Base-by-base conservation (phyloP, 2,888 invertebrate species). In the Rhaphigaster nebulosa region DNA sequence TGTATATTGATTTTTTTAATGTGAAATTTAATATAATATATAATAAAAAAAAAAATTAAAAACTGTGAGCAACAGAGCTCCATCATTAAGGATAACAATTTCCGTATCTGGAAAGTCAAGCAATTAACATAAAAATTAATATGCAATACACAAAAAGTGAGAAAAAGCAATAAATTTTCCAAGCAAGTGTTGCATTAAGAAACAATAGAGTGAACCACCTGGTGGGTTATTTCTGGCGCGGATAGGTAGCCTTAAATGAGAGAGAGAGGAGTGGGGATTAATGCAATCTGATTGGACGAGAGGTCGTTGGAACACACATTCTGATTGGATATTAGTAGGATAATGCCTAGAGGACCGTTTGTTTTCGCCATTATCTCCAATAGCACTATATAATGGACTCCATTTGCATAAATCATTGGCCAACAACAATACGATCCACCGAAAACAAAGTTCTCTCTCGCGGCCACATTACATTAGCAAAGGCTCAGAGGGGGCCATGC, bases 281-380 rank as follows among this genome's bases (percentile, higher is more conserved):
- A 76, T 76, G 70, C 20, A 38, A 76, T 76, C 70, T 76, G 70
- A 76, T 76, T 76, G 70, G 70, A 20, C 70, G 38, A 23, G 34
- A 29, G 12, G 26, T 23, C 34, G 70, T 29, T 65, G 38, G 34
- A 76, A 76, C 70, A 76, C 70, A 76, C 38, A 29, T 29, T 76
- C 6, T 76, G 70, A 76, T 76, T 76, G 70, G 70, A 38, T 76
- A 76, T 76, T 76, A 76, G 70, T 34, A 76, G 70, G 38, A 18
- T 45, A 84, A 50, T 50, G n/a, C 15, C 84, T 45, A n/a, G 6
- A 2, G 41, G 45, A 41, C 45, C 84, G 45, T 84, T 84, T 84
- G 45, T 84, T 84, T 84, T 84, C n/a, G 26, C 84, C 45, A 84
- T 84, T 84, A 84, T 84, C 84, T 84, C 84, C 12, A 84, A 23